These are phyloP conservation scores for Triplophysa dalaica DNA, from an alignment of 2,113 vertebrate species.

Conservation along the genomic window DNA sequence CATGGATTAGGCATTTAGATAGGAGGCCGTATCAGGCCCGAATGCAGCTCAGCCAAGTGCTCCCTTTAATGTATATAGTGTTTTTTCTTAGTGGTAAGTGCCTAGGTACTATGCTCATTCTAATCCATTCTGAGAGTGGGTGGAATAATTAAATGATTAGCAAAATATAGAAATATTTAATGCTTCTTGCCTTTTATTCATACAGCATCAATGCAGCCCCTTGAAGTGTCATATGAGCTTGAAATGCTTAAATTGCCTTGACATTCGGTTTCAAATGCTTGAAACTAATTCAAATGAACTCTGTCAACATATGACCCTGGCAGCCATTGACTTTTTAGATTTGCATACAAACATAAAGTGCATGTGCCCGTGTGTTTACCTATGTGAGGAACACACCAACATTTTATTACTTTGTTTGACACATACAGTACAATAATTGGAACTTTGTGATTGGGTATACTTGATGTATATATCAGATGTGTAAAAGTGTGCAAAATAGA, in stretches of 20 bases:
- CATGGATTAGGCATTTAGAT: slow-evolving; percentile 76
- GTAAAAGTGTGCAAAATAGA: too few species aligned
- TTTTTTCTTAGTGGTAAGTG: slow-evolving; percentile 67
- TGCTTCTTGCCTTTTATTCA: slow-evolving; percentile 65
- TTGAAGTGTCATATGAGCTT: slow-evolving; percentile 63
- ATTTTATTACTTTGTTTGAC: background rate
- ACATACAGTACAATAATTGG: background rate
- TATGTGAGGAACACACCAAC: background rate
- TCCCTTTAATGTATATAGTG: slow-evolving; percentile 65
- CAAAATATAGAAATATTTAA: slow-evolving; percentile 79
- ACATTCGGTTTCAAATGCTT: slow-evolving; percentile 34
- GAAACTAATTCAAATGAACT: slow-evolving; percentile 50
- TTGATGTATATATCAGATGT: too few species aligned
- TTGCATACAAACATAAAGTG: background rate
- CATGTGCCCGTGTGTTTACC: background rate
- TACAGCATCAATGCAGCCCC: slow-evolving; percentile 69
- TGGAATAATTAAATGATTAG: slow-evolving; percentile 80
- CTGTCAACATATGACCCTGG: slow-evolving; percentile 39
- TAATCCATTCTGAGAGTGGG: slow-evolving; percentile 75
- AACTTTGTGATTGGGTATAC: background rate
- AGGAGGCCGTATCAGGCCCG: slow-evolving; percentile 68
- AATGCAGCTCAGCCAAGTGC: slow-evolving; percentile 71
- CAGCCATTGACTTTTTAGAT: slow-evolving; percentile 17
- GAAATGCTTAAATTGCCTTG: slow-evolving; percentile 69
- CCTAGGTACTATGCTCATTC: slow-evolving; percentile 65